Percentiles rank a stretch among this genome's conserved stretches.
These are phyloP conservation scores for Plotosus lineatus DNA, from an alignment of 2,113 vertebrate genomes.

Conservation along the genomic window DNA sequence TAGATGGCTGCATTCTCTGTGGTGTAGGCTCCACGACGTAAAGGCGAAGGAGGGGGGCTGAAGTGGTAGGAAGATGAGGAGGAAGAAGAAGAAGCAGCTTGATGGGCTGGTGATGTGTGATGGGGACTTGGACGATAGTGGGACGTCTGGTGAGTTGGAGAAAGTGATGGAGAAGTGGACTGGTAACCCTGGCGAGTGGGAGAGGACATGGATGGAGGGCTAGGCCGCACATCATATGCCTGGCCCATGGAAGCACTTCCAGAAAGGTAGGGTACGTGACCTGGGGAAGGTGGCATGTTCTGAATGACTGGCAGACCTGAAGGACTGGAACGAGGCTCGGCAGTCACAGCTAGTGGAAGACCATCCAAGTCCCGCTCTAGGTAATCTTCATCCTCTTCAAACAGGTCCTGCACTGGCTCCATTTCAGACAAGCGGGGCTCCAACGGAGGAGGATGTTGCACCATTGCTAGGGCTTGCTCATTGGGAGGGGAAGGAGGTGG, in stretches of 20 bases:
- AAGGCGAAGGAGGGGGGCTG: conserved; percentile 83
- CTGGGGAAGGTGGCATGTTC: conserved; percentile 83
- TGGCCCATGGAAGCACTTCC: conserved; percentile 57
- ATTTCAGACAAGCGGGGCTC: conserved; percentile 80
- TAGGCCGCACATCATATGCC: conserved; percentile 49
- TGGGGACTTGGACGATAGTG: conserved; percentile 79
- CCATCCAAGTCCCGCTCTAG: conserved; percentile 82
- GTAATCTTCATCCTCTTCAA: conserved; percentile 80
- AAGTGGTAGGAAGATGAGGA: conserved; percentile 81
- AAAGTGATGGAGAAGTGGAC: conserved; percentile 81
- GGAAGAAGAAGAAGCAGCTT: conserved; percentile 55
- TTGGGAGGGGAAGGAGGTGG: conserved; percentile 65
- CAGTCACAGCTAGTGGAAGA: conserved; percentile 77
- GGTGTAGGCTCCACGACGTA: conserved; percentile 77
- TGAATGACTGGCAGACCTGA: conserved; percentile 81
- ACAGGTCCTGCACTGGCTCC: conserved; percentile 82
- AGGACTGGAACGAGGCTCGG: conserved; percentile 76
- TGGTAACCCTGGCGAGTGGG: conserved; percentile 85
- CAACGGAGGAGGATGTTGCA: conserved; percentile 50
- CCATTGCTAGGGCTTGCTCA: conserved; percentile 56
- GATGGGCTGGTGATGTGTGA: conserved; percentile 80
- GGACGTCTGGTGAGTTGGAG: conserved; percentile 82
- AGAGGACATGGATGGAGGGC: conserved; percentile 59
- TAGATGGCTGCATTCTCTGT: conserved; percentile 80
- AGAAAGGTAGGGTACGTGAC: conserved; percentile 79